Base-by-base conservation (phyloP, 2,113 vertebrate genomes). In the Turdus rufiventris region DNA sequence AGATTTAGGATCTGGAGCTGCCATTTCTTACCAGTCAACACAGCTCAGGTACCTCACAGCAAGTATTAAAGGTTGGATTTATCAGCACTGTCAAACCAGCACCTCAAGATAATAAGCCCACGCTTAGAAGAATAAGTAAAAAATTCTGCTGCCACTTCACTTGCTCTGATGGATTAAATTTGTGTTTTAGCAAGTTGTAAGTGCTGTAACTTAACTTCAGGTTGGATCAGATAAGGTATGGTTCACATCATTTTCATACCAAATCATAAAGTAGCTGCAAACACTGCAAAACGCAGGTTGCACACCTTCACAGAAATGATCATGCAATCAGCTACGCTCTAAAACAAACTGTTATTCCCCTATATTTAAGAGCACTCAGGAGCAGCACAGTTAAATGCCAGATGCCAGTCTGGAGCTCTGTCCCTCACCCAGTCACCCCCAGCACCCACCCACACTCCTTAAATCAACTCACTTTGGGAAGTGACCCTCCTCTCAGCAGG, bases 381-480 rank as follows among this genome's bases (percentile, higher is more conserved):
- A 24, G 13, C 47, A 62, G 61, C 36, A 25, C 12, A 65, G n/a
- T 5, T 10, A 8, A 42, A 18, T 6, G 50, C 54, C 34, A 34
- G 36, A 24, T 13, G 24, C n/a, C n/a, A 71, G 17, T 15, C 9
- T 23, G 21, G 45, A 72, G 18, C 45, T 60, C 21, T 34, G 10
- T 36, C n/a, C n/a, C 18, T 38, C 60, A 26, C 9, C 9, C 45
- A 60, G 24, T 5, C 58, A n/a, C 26, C 42, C 28, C 28, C 54
- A 87, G 8, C n/a, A 26, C 6, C 2, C 62, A 54, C 23, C 36
- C 43, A 25, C 42, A 25, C 31, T 60, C 43, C n/a, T 11, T 18
- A 14, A 40, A 71, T 28, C 40, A 38, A 5, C 26, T 33, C 8
- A 4, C 36, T 8, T 0, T 1, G 24, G 0, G 7, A 56, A 3